Evolutionary conservation across 2,113 vertebrate genomes (phyloP).

Genomic region (Sisor rabdophorus): DNA sequence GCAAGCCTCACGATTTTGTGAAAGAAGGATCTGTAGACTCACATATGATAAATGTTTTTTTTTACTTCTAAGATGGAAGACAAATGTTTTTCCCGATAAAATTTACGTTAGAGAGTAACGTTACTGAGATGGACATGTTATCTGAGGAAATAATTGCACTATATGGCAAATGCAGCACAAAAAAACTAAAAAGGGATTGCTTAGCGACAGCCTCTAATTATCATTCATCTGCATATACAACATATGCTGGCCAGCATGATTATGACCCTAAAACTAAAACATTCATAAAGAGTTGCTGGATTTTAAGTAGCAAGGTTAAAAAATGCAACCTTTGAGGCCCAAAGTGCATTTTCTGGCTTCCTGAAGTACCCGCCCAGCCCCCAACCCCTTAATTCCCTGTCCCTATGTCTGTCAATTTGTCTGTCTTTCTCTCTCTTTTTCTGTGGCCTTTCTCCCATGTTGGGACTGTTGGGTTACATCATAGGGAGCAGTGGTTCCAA

Average conservation of each 20-base stretch:
- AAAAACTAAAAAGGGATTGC: background rate
- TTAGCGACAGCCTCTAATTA: slow-evolving; percentile 55
- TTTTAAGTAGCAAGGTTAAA: slow-evolving; percentile 71
- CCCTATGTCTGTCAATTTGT: slow-evolving; percentile 5
- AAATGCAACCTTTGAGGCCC: slow-evolving; percentile 64
- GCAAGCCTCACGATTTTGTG: background rate
- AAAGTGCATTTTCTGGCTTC: slow-evolving; percentile 58
- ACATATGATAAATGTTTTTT: slow-evolving; percentile 14
- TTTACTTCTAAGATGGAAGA: slow-evolving; percentile 8
- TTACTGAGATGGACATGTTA: background rate
- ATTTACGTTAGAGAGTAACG: background rate
- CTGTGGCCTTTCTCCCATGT: slow-evolving; percentile 54
- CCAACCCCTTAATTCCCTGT: background rate
- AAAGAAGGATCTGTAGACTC: background rate
- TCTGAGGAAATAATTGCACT: slow-evolving; percentile 13
- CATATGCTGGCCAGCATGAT: slow-evolving; percentile 67
- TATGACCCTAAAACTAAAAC: slow-evolving; percentile 69
- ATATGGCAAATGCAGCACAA: background rate
- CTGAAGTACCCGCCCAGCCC: background rate
- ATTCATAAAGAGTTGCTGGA: slow-evolving; percentile 73
- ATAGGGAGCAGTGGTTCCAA: slow-evolving; percentile 65
- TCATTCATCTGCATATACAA: slow-evolving; percentile 62
- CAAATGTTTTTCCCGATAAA: slow-evolving; percentile 15
- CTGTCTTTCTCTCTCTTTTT: slow-evolving; percentile 48
- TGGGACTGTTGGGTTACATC: slow-evolving; percentile 70